These are phyloP conservation scores for Drosophila fulvimacula DNA, from an alignment of 2,888 invertebrate genomes.

Conservation along the genomic window DNA sequence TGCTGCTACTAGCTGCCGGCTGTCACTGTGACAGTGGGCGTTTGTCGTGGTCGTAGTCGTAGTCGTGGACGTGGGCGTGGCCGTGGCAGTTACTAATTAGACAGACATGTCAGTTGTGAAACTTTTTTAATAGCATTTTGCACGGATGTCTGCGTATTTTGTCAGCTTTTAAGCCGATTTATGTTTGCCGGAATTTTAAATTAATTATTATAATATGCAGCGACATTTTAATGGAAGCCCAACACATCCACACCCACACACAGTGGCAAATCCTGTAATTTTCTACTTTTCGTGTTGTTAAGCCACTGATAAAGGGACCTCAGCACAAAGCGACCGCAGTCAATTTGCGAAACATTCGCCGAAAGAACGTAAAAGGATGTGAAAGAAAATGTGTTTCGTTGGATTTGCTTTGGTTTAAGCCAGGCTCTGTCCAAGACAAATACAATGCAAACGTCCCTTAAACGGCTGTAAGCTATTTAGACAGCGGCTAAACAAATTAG, in stretches of 20 bases:
- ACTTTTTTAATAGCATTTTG: conserved; percentile 66
- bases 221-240: conserved; percentile 68
- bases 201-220: conserved; percentile 70
- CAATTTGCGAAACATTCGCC: conserved; percentile 22
- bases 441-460: conserved; percentile 28
- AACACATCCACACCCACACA: neutral
- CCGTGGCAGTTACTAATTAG: conserved; percentile 53
- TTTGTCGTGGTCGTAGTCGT: neutral
- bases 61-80: conserved; percentile 9
- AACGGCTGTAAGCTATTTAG: conserved; percentile 54
- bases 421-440: conserved; percentile 27
- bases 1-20: neutral
- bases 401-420: conserved; percentile 18
- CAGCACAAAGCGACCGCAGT: conserved; percentile 28
- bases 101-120: conserved; percentile 58
- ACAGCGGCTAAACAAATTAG: conserved; percentile 72
- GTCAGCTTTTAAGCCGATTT: conserved; percentile 75
- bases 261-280: conserved; percentile 6
- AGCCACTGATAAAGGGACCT: neutral
- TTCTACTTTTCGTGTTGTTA: conserved; percentile 7
- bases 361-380: conserved; percentile 5
- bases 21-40: conserved; percentile 21
- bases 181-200: conserved; percentile 49
- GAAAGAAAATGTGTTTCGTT: conserved; percentile 17
- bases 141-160: conserved; percentile 49